phyloP scores from a whole-genome alignment of 2,797 vertebrate genomes.

The Lophotriccus pileatus region DNA sequence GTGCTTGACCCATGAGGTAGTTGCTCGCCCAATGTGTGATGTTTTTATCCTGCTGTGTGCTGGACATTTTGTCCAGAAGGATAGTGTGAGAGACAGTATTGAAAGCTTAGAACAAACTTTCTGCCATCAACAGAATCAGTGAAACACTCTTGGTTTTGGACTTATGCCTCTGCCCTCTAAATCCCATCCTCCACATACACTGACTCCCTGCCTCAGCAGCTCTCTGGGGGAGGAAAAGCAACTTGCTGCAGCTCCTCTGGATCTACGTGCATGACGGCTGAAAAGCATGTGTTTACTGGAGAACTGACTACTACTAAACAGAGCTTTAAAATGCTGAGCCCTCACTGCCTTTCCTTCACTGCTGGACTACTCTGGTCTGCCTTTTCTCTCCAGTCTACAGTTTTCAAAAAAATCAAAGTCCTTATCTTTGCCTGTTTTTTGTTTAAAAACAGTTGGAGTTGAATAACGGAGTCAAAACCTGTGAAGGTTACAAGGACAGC shows the following conservation, averaged over 20 bases:
- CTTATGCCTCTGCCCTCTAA: background rate
- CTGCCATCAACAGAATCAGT: background rate
- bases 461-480: background rate
- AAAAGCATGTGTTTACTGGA: background rate
- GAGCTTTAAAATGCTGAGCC: background rate
- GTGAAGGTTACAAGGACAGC: background rate
- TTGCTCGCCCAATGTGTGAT: background rate
- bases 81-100: background rate
- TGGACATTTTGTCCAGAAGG: background rate
- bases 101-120: background rate
- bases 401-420: background rate
- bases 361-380: background rate
- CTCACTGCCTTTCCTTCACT: background rate
- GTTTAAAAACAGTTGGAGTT: background rate
- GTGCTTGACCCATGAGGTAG: background rate
- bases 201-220: background rate
- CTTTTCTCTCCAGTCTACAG: background rate
- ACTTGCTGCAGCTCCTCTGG: background rate
- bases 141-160: background rate
- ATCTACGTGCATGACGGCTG: rapidly evolving
- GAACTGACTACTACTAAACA: background rate
- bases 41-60: background rate
- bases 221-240: background rate
- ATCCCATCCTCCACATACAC: background rate
- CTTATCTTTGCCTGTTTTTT: background rate